These are phyloP conservation scores for Pseudoips prasinana DNA, from an alignment of 2,888 invertebrate genomes.

Conservation along the genomic window DNA sequence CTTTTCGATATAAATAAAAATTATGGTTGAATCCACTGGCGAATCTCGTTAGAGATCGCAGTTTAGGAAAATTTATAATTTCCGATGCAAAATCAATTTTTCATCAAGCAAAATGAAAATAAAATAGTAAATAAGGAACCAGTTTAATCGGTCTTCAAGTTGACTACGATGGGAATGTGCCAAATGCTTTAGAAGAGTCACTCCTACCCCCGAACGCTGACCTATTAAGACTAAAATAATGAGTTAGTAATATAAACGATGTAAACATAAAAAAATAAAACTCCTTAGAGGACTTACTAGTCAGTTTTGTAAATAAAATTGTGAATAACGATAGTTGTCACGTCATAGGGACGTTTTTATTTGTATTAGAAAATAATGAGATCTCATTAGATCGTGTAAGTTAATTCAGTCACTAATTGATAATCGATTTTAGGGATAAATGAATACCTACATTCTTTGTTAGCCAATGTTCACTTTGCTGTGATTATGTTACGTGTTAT, in stretches of 20 bases:
- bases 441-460: constrained; percentile 71
- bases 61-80: constrained; percentile 32
- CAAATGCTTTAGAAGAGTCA: constrained; percentile 66
- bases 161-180: constrained; percentile 73
- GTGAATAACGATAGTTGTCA: constrained; percentile 76
- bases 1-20: constrained; percentile 37
- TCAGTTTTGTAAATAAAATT: constrained; percentile 78
- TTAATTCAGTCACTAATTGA: constrained; percentile 80
- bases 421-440: constrained; percentile 75
- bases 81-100: constrained; percentile 46
- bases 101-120: constrained; percentile 51
- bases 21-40: constrained; percentile 31
- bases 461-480: constrained; percentile 81
- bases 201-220: constrained; percentile 61
- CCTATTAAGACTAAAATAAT: constrained; percentile 62
- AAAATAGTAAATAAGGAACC: constrained; percentile 53
- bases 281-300: constrained; percentile 75
- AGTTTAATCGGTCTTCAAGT: constrained; percentile 59
- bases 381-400: constrained; percentile 80
- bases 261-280: constrained; percentile 54
- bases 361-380: constrained; percentile 74
- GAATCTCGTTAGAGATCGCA: constrained; percentile 15
- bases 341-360: constrained; percentile 73
- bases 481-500: constrained; percentile 80
- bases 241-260: constrained; percentile 55